These are phyloP conservation scores for Pseudopleuronectes americanus DNA, from an alignment of 2,797 vertebrate species.

Conservation along the genomic window DNA sequence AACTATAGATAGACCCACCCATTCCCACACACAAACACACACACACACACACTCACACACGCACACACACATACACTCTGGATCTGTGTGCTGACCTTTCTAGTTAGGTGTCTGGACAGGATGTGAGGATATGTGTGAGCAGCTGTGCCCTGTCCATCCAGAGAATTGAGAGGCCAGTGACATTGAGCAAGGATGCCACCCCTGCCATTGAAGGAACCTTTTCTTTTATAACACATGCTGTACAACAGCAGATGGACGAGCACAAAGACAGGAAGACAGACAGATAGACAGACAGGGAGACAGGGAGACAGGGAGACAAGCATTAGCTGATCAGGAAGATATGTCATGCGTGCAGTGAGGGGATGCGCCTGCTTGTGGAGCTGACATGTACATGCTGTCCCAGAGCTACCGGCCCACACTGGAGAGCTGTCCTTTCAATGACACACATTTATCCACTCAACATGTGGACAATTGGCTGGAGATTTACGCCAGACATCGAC, in stretches of 20 bases:
- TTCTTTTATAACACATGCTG: slow-evolving; percentile 46
- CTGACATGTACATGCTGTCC: slow-evolving; percentile 73
- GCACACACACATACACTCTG: too few relatives aligned
- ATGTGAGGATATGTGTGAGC: neutral
- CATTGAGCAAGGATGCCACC: slow-evolving; percentile 60
- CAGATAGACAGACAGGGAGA: neutral
- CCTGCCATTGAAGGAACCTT: slow-evolving; percentile 37
- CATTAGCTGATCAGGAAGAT: slow-evolving; percentile 22
- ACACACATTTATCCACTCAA: slow-evolving; percentile 78
- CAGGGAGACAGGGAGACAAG: slow-evolving; percentile 12
- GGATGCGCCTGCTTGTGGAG: slow-evolving; percentile 61
- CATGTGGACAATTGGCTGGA: slow-evolving; percentile 75
- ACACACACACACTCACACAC: too few relatives aligned
- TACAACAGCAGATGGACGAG: slow-evolving; percentile 10
- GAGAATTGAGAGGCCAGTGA: slow-evolving; percentile 51
- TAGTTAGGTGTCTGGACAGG: neutral
- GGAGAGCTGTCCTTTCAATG: slow-evolving; percentile 65
- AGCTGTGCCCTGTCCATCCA: slow-evolving; percentile 42
- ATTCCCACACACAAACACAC: too few relatives aligned
- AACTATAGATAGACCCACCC: too few relatives aligned
- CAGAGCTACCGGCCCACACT: slow-evolving; percentile 52
- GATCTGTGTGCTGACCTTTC: too few relatives aligned
- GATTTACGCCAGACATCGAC: slow-evolving; percentile 54
- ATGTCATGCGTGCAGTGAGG: slow-evolving; percentile 46
- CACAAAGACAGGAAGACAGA: slow-evolving; percentile 1